phyloP scores from a whole-genome alignment of 2,797 vertebrate species.

The Fistularia tabacaria region DNA sequence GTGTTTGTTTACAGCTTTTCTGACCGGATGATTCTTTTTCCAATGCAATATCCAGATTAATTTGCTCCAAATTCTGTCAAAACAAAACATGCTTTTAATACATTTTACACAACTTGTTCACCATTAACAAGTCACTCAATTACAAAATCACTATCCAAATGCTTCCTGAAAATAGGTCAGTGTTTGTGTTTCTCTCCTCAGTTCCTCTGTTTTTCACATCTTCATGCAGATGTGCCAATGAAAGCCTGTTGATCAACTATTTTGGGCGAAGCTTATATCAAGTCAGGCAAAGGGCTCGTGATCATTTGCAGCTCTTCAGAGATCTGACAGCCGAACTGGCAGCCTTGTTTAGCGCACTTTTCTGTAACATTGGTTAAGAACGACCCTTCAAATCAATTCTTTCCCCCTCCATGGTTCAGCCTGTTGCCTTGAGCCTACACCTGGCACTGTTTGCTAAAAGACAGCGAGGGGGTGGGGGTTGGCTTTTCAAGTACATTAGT shows the following conservation, averaged over 20 bases:
- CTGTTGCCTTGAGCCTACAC: constrained; percentile 43
- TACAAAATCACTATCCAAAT: too few relatives aligned
- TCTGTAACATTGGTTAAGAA: constrained; percentile 54
- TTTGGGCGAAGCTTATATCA: too few relatives aligned
- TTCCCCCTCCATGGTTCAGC: constrained; percentile 41
- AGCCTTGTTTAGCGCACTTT: constrained; percentile 53
- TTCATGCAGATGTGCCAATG: too few relatives aligned
- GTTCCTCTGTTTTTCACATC: too few relatives aligned
- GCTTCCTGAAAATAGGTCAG: too few relatives aligned
- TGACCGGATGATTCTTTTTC: too few relatives aligned
- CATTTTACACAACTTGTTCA: not conserved
- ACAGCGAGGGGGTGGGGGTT: constrained; percentile 50
- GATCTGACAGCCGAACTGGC: constrained; percentile 27
- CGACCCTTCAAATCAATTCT: constrained; percentile 62
- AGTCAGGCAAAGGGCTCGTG: not conserved
- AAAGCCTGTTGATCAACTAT: not conserved
- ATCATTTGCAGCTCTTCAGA: not conserved
- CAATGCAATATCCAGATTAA: too few relatives aligned
- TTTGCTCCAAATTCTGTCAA: not conserved
- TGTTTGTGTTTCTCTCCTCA: too few relatives aligned
- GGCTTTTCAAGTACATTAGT: constrained; percentile 20
- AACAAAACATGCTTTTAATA: not conserved
- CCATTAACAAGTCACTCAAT: too few relatives aligned
- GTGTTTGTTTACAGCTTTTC: constrained; percentile 9
- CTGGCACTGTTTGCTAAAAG: constrained; percentile 60